Conservation (phyloP, 2,888 invertebrate genomes). For the Thelaira solivaga region DNA sequence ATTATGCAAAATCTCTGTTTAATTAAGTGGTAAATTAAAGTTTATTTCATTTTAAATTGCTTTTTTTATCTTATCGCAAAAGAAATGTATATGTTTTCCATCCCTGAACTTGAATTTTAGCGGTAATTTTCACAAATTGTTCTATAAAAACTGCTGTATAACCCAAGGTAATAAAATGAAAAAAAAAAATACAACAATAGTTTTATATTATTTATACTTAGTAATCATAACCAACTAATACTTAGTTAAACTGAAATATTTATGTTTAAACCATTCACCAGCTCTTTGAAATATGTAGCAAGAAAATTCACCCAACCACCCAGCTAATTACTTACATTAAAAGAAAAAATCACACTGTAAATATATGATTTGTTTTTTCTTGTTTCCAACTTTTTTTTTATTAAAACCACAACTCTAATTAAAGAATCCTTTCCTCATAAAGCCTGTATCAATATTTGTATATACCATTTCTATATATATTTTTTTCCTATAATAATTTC, state of each 20-base stretch:
- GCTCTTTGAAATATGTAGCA: background rate
- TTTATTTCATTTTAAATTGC: no score
- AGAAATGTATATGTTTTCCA: background rate
- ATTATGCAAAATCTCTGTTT: no score
- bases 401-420: conserved; percentile 5
- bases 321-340: no score
- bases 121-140: conserved; percentile 22
- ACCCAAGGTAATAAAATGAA: conserved; percentile 49
- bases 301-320: background rate
- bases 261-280: no score
- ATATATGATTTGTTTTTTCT: conserved; percentile 6
- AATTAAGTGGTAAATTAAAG: no score
- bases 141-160: conserved; percentile 33
- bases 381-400: conserved; percentile 34
- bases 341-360: conserved; percentile 20
- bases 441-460: conserved; percentile 54
- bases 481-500: conserved; percentile 37
- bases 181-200: conserved; percentile 6
- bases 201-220: background rate
- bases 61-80: no score
- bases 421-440: background rate
- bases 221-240: conserved; percentile 9
- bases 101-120: conserved; percentile 13
- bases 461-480: no score
- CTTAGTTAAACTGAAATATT: background rate